These are phyloP conservation scores for Micromesistius poutassou DNA, from an alignment of 2,797 vertebrate species.

Conservation along the genomic window DNA sequence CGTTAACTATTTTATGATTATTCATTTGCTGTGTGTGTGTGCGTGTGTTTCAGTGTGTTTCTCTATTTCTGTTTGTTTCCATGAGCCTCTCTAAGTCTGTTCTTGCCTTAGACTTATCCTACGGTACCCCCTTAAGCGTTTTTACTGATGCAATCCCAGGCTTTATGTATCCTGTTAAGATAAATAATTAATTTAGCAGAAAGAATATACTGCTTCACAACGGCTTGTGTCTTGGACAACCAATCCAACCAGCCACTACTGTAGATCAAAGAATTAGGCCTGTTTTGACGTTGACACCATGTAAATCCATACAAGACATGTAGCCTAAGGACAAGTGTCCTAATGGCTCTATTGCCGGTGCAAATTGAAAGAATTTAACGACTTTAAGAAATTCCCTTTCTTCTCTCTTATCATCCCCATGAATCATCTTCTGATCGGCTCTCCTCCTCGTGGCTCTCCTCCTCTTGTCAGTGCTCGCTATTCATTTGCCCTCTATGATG, in stretches of 20 bases:
- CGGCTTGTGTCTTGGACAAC: background rate
- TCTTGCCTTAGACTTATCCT: background rate
- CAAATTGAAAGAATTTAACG: background rate
- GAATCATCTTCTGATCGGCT: background rate
- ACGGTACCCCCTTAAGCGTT: background rate
- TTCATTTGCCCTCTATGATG: too few relatives aligned
- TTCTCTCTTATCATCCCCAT: background rate
- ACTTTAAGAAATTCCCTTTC: background rate
- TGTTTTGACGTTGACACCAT: background rate
- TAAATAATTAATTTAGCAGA: background rate
- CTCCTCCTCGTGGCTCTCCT: background rate
- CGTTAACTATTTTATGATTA: too few relatives aligned
- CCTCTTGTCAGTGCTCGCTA: background rate
- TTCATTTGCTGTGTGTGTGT: slow-evolving; percentile 34
- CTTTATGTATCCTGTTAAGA: background rate
- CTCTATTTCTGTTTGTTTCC: background rate
- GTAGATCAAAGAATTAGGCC: background rate
- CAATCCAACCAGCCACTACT: background rate
- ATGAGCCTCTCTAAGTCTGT: background rate
- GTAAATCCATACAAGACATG: background rate
- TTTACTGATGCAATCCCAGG: background rate
- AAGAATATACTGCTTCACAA: background rate
- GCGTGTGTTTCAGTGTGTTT: slow-evolving; percentile 10
- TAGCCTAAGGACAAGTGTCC: background rate
- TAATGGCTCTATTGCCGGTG: background rate